These are phyloP conservation scores for Nasua narica DNA, from an alignment of 2,797 vertebrate genomes.

Conservation along the genomic window DNA sequence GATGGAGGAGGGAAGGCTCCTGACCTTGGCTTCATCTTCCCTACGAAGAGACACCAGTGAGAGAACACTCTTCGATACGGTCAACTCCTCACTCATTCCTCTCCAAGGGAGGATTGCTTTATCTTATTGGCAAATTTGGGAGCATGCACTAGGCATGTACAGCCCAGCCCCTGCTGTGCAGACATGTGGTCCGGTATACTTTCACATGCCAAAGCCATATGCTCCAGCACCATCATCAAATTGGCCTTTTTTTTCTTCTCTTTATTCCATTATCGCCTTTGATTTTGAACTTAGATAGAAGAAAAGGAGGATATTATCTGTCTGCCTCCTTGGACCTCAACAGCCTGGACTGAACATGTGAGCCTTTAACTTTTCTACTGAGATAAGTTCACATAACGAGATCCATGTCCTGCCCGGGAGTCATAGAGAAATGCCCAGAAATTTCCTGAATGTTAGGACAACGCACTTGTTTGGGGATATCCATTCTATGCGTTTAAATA, in stretches of 20 bases:
- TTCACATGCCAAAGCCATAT: background rate
- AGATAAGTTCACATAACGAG: background rate
- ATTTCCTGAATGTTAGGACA: background rate
- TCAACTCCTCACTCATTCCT: background rate
- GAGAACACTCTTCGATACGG: background rate
- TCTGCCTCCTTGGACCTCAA: background rate
- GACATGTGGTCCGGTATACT: fast-evolving
- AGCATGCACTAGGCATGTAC: background rate
- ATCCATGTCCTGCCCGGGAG: background rate
- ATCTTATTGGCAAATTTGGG: background rate
- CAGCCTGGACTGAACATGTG: background rate
- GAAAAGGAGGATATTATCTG: background rate
- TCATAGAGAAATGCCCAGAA: background rate
- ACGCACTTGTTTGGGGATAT: background rate
- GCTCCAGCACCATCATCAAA: background rate
- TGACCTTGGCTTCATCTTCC: background rate
- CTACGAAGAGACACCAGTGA: background rate
- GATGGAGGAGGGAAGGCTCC: fast-evolving
- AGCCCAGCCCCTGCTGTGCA: fast-evolving
- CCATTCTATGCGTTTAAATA: background rate
- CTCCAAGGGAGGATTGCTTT: background rate
- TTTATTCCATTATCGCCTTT: background rate
- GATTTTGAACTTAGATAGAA: background rate
- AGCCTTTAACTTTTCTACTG: background rate
- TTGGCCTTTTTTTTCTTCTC: background rate